phyloP scores from a whole-genome alignment of 2,797 vertebrate species.

The Holocentrus rufus region DNA sequence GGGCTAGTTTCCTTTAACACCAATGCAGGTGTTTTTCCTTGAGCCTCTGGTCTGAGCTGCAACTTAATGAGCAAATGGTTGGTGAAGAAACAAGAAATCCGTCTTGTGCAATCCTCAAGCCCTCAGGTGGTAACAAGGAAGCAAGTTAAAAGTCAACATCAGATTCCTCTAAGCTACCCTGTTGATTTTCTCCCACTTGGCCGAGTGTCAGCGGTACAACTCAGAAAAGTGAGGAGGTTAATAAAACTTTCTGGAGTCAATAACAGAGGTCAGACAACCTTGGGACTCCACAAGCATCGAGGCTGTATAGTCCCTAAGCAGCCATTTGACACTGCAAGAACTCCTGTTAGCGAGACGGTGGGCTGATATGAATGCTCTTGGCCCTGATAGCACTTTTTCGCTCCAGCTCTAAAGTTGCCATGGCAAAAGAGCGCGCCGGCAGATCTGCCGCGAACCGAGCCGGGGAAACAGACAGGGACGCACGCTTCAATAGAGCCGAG shows the following conservation, averaged over 20 bases:
- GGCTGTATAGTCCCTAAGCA: slow-evolving; percentile 23
- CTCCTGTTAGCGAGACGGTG: slow-evolving; percentile 57
- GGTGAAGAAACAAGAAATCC: not conserved
- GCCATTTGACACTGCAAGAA: slow-evolving; percentile 35
- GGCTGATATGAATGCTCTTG: slow-evolving; percentile 48
- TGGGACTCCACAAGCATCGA: slow-evolving; percentile 6
- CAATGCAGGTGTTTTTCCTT: not conserved
- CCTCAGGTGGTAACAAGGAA: not conserved
- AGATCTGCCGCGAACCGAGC: slow-evolving; percentile 38
- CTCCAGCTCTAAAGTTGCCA: slow-evolving; percentile 74
- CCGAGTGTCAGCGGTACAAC: not conserved
- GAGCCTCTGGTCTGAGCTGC: not conserved
- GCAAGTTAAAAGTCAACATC: not conserved
- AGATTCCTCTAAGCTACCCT: not conserved
- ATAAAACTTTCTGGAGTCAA: slow-evolving; percentile 1
- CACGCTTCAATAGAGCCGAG: slow-evolving; percentile 64
- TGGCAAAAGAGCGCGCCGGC: slow-evolving; percentile 67
- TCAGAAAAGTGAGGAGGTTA: slow-evolving; percentile 1
- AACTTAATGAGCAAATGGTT: not conserved
- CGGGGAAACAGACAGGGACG: slow-evolving; percentile 49
- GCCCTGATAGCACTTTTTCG: slow-evolving; percentile 54
- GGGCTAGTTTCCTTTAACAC: not conserved
- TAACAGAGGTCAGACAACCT: slow-evolving; percentile 1
- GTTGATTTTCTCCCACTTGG: not conserved
- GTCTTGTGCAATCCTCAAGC: not conserved